phyloP scores from a whole-genome alignment of 2,888 invertebrate species.

The Plagodis pulveraria region DNA sequence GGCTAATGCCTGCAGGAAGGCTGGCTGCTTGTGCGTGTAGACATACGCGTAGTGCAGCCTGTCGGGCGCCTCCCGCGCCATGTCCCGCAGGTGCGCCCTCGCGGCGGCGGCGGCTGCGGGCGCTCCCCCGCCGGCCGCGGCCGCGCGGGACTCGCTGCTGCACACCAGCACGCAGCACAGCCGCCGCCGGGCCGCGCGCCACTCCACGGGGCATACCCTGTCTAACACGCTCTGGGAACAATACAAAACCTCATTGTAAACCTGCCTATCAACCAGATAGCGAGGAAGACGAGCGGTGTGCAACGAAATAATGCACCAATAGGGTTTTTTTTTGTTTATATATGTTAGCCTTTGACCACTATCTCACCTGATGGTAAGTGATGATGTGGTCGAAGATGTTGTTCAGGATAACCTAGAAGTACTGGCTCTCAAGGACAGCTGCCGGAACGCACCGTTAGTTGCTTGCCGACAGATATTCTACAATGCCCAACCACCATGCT shows the following conservation, averaged over 20 bases:
- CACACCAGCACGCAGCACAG: slow-evolving; percentile 90
- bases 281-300: too few species aligned
- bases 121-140: background rate
- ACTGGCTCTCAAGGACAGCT: too few species aligned
- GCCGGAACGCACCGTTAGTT: too few species aligned
- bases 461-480: too few species aligned
- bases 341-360: too few species aligned
- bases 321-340: too few species aligned
- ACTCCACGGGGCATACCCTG: slow-evolving; percentile 94
- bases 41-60: slow-evolving; percentile 95
- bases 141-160: slow-evolving; percentile 85
- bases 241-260: background rate
- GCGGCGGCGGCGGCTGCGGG: slow-evolving; percentile 85
- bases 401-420: too few species aligned
- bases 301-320: too few species aligned
- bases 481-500: too few species aligned
- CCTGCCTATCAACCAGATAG: too few species aligned
- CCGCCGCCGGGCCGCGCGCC: slow-evolving; percentile 89
- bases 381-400: too few species aligned
- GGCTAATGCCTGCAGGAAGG: slow-evolving; percentile 91
- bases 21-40: slow-evolving; percentile 92
- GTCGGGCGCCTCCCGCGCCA: slow-evolving; percentile 88
- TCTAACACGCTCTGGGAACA: slow-evolving; percentile 87
- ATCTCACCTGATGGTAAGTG: too few species aligned
- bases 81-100: slow-evolving; percentile 87